phyloP scores from a whole-genome alignment of 2,888 invertebrate genomes.

The Didymodactylos carnosus region DNA sequence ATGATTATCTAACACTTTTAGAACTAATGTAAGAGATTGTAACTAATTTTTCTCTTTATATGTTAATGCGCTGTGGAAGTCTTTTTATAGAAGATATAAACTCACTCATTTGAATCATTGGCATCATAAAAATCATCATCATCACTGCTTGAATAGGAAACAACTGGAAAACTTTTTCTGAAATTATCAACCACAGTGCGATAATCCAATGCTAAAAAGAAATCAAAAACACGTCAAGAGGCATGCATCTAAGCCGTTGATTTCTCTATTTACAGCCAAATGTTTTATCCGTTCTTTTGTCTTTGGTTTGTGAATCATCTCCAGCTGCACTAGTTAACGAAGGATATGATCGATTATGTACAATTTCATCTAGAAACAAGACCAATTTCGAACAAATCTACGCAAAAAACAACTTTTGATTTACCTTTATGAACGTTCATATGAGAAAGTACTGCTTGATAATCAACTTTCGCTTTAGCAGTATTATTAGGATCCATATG shows the following conservation, averaged over 20 bases:
- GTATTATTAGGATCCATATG: background rate
- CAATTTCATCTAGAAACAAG: background rate
- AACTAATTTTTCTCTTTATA: too few relatives aligned
- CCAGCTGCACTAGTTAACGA: too few relatives aligned
- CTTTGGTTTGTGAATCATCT: background rate
- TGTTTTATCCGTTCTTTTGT: too few relatives aligned
- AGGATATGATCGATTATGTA: too few relatives aligned
- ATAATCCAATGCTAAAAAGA: background rate
- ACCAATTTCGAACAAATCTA: too few relatives aligned
- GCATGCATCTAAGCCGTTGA: too few relatives aligned
- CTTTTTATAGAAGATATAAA: background rate
- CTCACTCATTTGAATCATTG: background rate
- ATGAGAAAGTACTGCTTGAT: background rate
- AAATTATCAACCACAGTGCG: background rate
- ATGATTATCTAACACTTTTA: too few relatives aligned
- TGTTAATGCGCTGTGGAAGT: too few relatives aligned
- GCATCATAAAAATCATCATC: background rate
- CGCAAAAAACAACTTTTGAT: background rate
- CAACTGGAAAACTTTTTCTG: background rate
- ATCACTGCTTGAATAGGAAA: conserved; percentile 4
- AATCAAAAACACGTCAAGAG: too few relatives aligned
- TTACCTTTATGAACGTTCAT: background rate
- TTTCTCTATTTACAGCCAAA: background rate
- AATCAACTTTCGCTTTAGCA: background rate
- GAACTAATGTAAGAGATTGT: too few relatives aligned